Conservation (phyloP, 2,113 vertebrate species). For the Odontesthes bonariensis region DNA sequence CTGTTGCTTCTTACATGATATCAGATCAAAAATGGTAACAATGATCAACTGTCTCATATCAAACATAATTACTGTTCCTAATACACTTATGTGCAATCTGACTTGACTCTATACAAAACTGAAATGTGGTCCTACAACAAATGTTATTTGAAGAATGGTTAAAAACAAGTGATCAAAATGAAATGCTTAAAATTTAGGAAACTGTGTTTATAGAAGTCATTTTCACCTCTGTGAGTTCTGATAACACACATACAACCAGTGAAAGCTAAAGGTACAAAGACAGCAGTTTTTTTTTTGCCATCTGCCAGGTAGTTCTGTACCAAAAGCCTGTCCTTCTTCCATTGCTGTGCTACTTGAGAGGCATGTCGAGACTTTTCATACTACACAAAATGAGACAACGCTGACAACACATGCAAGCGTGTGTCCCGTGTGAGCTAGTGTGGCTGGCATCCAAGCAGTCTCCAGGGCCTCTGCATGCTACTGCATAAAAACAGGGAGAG, state of each 20-base stretch:
- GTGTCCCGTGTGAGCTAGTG: background rate
- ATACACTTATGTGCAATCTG: too few relatives aligned
- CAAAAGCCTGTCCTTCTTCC: background rate
- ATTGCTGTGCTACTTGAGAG: background rate
- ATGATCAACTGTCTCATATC: too few relatives aligned
- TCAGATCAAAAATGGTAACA: too few relatives aligned
- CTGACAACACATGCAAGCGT: background rate
- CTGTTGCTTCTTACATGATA: too few relatives aligned
- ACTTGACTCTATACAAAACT: too few relatives aligned
- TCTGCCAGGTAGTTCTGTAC: background rate
- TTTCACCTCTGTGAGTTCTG: background rate
- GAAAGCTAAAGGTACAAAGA: background rate
- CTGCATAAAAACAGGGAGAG: background rate
- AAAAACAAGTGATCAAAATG: too few relatives aligned
- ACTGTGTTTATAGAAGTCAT: background rate
- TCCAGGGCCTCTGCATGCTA: background rate
- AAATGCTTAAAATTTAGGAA: too few relatives aligned
- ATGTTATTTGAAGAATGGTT: too few relatives aligned
- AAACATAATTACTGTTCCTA: too few relatives aligned
- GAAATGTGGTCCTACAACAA: too few relatives aligned
- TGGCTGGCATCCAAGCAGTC: slow-evolving; percentile 2
- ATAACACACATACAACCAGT: background rate
- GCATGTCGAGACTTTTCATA: background rate
- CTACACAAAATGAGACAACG: background rate
- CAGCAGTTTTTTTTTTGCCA: too few relatives aligned